Base-by-base conservation (phyloP, 2,888 invertebrate species). In the Pandemis heparana region DNA sequence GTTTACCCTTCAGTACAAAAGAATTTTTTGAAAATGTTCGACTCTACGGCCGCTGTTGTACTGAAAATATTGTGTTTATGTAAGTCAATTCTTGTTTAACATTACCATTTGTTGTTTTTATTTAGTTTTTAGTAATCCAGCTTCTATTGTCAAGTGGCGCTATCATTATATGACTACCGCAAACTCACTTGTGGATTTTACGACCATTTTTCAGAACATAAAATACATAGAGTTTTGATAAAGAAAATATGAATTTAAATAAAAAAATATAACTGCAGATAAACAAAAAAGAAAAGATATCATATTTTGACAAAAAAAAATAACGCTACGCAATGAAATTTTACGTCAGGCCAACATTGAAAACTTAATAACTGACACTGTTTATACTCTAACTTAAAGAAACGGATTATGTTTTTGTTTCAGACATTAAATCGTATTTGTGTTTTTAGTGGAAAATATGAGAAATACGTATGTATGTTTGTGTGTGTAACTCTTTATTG, bases 61-160 rank as follows among this genome's bases (percentile, higher is more conserved):
- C 80, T 79, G 80, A 92, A 91, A 80, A 75, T 91, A 51, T 79
- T 89, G 75, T 93, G 89, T 91, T 87, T 94, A 87, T 85, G 94
- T 94, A 79, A 94, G 94, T 93, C 43, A 6, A 85, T 69, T 77
- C 74, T 72, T 16, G 0, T 23, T 72, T 61, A 72, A 77, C 74
- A 71, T 75, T 75, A 62, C 1, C 48, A 12, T 67, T 48, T 12
- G 46, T 41, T 1, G 5, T 39, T 66, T 51, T 7, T 1, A 4
- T 51, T 38, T 32, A 8, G 66, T 65, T 62, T 62, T 43, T 43
- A 41, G 62, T 38, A 18, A 18, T 18, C 43, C 10, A 62, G 18
- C 51, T n/a, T 18, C 18, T 18, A 18, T 43, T 43, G 62, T 43
- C 62, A 8, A 16, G 41, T 18, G 41, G 41, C 23, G 5, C 2